Evolutionary conservation across 2,888 invertebrate genomes (phyloP).

Genomic region (Meiosimyza platycephala): DNA sequence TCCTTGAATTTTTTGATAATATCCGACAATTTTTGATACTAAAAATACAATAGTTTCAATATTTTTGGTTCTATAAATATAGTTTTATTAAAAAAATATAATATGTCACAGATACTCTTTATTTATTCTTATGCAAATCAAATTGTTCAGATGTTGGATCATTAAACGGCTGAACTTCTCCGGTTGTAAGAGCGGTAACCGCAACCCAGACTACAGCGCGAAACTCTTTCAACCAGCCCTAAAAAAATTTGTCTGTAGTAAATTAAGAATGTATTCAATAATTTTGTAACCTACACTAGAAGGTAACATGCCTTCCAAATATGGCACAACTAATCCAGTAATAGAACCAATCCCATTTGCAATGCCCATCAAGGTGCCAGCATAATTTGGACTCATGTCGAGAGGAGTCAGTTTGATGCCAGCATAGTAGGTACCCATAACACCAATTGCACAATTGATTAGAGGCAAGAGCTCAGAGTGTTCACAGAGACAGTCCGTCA

Average conservation of each 20-base stretch:
- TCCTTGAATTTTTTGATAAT: too few species aligned
- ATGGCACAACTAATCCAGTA: conserved; percentile 75
- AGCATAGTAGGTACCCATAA: conserved; percentile 78
- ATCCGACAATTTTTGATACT: too few species aligned
- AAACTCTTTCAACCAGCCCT: conserved; percentile 63
- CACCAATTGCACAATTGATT: conserved; percentile 76
- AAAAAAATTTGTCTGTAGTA: neutral
- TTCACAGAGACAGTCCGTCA: conserved; percentile 74
- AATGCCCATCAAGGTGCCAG: conserved; percentile 75
- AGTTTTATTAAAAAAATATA: too few species aligned
- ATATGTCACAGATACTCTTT: neutral
- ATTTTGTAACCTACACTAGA: conserved; percentile 66
- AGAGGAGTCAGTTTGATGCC: conserved; percentile 74
- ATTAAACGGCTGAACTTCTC: conserved; percentile 81
- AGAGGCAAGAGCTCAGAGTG: conserved; percentile 71
- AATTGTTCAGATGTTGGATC: conserved; percentile 55
- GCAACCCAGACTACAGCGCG: conserved; percentile 79
- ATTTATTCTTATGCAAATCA: conserved; percentile 9
- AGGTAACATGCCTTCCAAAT: conserved; percentile 72
- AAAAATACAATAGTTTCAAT: too few species aligned
- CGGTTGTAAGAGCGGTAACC: conserved; percentile 77
- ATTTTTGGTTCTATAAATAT: too few species aligned
- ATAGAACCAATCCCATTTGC: conserved; percentile 77
- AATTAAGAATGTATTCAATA: too few species aligned
- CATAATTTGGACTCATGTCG: conserved; percentile 75